These are phyloP conservation scores for Enteromius trimaculatus DNA, from an alignment of 2,797 vertebrate species.

Conservation along the genomic window DNA sequence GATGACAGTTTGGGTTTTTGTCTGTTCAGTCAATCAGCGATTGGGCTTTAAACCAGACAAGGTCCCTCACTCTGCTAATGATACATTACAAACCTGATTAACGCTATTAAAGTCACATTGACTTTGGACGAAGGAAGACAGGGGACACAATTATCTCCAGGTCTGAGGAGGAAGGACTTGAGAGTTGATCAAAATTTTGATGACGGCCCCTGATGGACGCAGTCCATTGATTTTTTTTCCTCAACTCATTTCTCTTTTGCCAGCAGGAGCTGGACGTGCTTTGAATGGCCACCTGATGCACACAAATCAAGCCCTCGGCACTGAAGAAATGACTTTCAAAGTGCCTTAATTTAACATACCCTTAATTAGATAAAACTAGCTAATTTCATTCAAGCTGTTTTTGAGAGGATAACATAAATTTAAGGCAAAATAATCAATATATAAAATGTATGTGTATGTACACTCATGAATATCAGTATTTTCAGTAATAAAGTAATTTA, in stretches of 20 bases:
- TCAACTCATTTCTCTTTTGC: constrained; percentile 34
- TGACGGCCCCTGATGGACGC: constrained; percentile 17
- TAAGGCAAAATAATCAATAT: background rate
- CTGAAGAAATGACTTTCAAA: constrained; percentile 2
- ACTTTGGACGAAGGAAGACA: constrained; percentile 6
- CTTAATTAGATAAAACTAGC: too few species aligned
- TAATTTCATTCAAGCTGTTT: too few species aligned
- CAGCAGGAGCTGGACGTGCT: constrained; percentile 32
- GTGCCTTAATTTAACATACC: constrained; percentile 1
- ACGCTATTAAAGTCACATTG: constrained; percentile 30
- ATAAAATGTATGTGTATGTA: background rate
- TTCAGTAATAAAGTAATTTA: background rate
- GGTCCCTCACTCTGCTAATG: constrained; percentile 48
- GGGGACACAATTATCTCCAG: constrained; percentile 51
- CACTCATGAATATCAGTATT: background rate
- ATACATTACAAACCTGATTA: constrained; percentile 52
- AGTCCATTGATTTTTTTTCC: constrained; percentile 52
- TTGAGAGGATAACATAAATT: background rate
- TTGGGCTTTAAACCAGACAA: constrained; percentile 30
- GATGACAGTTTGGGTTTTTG: constrained; percentile 24
- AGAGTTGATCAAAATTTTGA: constrained; percentile 48
- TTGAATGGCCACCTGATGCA: constrained; percentile 32
- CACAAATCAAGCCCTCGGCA: constrained; percentile 5
- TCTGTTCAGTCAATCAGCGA: constrained; percentile 50
- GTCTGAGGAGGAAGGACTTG: constrained; percentile 28